Evolutionary conservation across 2,113 vertebrate genomes (phyloP), one percentile per base, ranked within the genome.

Genomic region (Nematolebias whitei): DNA sequence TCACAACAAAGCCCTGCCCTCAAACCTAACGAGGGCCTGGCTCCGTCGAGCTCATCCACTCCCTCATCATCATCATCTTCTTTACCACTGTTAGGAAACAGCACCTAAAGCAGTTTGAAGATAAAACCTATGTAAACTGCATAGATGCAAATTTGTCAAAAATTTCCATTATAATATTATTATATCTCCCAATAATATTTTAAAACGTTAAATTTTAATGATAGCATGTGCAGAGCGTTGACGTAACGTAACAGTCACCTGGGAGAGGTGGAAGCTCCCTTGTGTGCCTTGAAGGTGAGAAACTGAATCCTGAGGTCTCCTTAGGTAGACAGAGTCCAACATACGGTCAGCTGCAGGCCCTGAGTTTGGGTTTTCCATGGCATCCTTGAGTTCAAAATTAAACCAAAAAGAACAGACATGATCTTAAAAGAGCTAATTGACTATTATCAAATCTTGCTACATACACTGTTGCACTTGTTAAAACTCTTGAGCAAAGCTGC

Each of bases 291-390:
- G 86, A 60, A 89, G 83, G 44, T 80, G 71, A 24, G 74, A 71
- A 2, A 35, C 32, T 0, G 63, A 60, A 58, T 90, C 89, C 51
- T 75, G 82, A 60, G 67, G 71, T 69, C 48, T 78, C 54, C 70
- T 88, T 62, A 93, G 78, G 65, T 89, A 90, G 18, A 88, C 1
- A 0, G 93, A 90, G 63, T 90, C 87, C 49, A 93, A 24, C 0
- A 24, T 80, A 29, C 72, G 76, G 16, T 86, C 68, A 57, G 38
- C 59, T 1, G 8, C 14, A 2, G 1, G 32, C 15, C 63, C 74
- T 0, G 72, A 50, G 23, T 87, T 76, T 24, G 85, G 74, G 68
- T 61, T 63, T 77, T 91, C 62, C 88, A 83, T 12, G 22, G 83
- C 75, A 71, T 88, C 83, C 92, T 95, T 71, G 23, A 1, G 71